phyloP scores from a whole-genome alignment of 2,113 vertebrate species.

The Dicrurus megarhynchus region DNA sequence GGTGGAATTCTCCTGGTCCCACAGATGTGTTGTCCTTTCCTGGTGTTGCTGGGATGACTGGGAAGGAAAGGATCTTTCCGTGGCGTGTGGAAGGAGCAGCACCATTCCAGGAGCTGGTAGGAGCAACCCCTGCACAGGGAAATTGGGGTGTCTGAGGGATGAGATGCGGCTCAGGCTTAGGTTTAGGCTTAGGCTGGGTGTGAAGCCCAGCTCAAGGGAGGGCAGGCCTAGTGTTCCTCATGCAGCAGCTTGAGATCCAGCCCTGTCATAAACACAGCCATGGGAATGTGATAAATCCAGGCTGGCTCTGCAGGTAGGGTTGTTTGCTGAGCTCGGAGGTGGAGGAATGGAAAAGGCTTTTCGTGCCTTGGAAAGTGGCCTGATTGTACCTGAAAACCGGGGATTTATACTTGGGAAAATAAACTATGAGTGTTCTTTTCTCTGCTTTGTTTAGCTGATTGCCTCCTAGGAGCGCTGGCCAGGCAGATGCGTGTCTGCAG shows the following conservation, averaged over 20 bases:
- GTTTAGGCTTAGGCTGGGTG: background rate
- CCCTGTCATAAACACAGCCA: background rate
- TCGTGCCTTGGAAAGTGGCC: background rate
- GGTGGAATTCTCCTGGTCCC: background rate
- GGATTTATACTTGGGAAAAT: background rate
- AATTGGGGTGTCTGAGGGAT: background rate
- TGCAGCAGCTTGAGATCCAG: background rate
- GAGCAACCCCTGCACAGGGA: rapidly evolving
- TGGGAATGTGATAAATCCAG: background rate
- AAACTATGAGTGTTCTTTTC: background rate
- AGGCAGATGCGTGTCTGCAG: rapidly evolving
- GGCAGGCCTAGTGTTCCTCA: background rate
- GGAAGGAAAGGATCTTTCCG: background rate
- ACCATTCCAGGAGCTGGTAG: background rate
- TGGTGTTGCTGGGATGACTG: rapidly evolving
- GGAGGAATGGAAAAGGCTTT: background rate
- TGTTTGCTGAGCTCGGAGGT: background rate
- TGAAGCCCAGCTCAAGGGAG: background rate
- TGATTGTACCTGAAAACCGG: background rate
- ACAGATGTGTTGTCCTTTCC: background rate
- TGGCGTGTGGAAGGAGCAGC: rapidly evolving
- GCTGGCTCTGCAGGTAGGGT: background rate
- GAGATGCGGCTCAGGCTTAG: rapidly evolving
- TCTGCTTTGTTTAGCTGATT: background rate
- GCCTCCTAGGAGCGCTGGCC: rapidly evolving